These are phyloP conservation scores for Neolamprologus kungweensis DNA, from an alignment of 2,113 vertebrate species.

Conservation along the genomic window DNA sequence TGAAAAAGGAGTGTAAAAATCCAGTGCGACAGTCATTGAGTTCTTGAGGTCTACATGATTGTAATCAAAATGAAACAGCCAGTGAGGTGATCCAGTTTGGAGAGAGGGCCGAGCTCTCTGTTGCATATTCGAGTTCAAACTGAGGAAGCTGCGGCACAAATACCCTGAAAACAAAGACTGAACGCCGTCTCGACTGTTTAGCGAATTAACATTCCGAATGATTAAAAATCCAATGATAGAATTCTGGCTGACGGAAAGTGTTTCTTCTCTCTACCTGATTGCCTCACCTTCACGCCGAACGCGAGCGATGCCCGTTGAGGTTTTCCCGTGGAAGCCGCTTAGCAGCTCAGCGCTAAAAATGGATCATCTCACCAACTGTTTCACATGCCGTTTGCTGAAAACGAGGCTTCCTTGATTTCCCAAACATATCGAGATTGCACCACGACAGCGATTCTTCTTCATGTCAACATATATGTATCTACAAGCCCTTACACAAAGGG, in stretches of 20 bases:
- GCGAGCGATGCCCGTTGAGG: neutral
- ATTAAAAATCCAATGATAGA: neutral
- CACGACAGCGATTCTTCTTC: conserved; percentile 28
- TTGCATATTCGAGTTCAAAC: conserved; percentile 49
- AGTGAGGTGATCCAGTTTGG: conserved; percentile 60
- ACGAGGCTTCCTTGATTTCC: conserved; percentile 54
- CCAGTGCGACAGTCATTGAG: conserved; percentile 70
- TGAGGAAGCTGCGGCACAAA: conserved; percentile 7
- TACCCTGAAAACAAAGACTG: neutral
- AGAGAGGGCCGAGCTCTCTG: conserved; percentile 15
- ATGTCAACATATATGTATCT: conserved; percentile 23
- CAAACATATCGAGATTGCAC: conserved; percentile 50
- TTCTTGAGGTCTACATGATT: conserved; percentile 74
- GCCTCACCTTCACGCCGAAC: neutral
- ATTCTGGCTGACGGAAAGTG: neutral
- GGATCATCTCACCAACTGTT: conserved; percentile 60
- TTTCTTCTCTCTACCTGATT: neutral
- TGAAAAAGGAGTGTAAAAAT: conserved; percentile 70
- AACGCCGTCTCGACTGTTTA: neutral
- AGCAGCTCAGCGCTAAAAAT: conserved; percentile 17
- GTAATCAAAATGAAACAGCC: conserved; percentile 46
- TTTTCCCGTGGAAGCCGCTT: neutral
- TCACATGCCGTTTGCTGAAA: conserved; percentile 31
- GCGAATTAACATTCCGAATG: neutral
- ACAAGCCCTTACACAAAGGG: conserved; percentile 51